These are phyloP conservation scores for Scophthalmus maximus DNA, from an alignment of 2,113 vertebrate species.

Conservation along the genomic window DNA sequence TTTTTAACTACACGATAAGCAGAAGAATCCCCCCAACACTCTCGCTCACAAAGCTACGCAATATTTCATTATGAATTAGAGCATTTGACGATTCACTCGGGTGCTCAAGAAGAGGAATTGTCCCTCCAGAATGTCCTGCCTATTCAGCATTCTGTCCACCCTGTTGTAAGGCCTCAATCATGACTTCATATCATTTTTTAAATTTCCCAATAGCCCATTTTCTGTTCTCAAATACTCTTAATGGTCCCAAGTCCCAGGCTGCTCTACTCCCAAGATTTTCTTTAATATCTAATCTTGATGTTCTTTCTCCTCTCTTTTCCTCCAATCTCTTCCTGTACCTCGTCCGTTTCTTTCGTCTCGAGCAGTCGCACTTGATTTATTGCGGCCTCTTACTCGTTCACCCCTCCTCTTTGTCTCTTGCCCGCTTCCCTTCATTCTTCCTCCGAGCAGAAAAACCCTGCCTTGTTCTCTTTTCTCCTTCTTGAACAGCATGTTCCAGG, in stretches of 20 bases:
- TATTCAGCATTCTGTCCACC: conserved; percentile 27
- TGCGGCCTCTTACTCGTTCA: conserved; percentile 25
- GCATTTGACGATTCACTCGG: conserved; percentile 18
- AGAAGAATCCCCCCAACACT: not conserved
- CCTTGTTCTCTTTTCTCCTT: conserved; percentile 39
- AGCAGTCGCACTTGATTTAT: conserved; percentile 58
- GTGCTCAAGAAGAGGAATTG: conserved; percentile 6
- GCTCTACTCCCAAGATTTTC: not conserved
- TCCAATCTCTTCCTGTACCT: not conserved
- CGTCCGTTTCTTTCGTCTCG: conserved; percentile 31
- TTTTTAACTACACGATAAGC: not conserved
- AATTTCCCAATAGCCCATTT: conserved; percentile 23
- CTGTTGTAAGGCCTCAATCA: conserved; percentile 51
- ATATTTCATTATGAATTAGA: not conserved
- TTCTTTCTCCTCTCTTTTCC: conserved; percentile 1
- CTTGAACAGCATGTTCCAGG: conserved; percentile 57
- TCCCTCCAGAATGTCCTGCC: conserved; percentile 26
- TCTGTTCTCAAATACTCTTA: conserved; percentile 1
- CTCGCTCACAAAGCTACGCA: too few relatives aligned
- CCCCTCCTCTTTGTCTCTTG: conserved; percentile 27
- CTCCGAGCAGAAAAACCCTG: conserved; percentile 10
- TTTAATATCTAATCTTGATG: conserved; percentile 1
- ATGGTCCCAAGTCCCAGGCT: not conserved
- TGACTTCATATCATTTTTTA: conserved; percentile 10
- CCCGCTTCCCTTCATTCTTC: conserved; percentile 27